phyloP scores from a whole-genome alignment of 2,113 vertebrate genomes.

The Cromileptes altivelis region DNA sequence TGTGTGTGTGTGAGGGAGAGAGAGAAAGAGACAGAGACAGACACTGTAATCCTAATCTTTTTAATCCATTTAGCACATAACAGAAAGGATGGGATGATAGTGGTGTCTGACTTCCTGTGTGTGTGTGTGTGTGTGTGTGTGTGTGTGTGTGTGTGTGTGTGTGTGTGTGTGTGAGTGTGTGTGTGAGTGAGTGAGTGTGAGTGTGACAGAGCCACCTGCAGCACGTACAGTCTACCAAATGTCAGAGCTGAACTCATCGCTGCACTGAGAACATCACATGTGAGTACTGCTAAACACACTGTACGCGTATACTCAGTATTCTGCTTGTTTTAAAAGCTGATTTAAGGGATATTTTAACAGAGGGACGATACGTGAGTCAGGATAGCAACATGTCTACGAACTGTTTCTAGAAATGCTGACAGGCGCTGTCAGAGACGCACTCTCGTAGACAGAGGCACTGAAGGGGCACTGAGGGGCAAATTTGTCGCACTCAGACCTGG shows the following conservation, averaged over 20 bases:
- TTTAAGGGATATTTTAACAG: constrained; percentile 2
- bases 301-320: not conserved
- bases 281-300: constrained; percentile 61
- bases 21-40: not conserved
- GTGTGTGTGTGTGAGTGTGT: constrained; percentile 29
- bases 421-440: constrained; percentile 1
- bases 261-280: constrained; percentile 65
- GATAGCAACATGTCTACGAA: not conserved
- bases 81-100: constrained; percentile 49
- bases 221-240: constrained; percentile 49
- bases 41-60: constrained; percentile 3
- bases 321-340: not conserved
- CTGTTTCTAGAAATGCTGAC: not conserved
- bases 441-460: not conserved
- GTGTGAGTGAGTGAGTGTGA: constrained; percentile 5
- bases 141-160: constrained; percentile 60
- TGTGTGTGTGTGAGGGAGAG: not conserved
- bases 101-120: constrained; percentile 71
- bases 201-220: constrained; percentile 46
- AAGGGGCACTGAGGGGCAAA: constrained; percentile 7
- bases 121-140: constrained; percentile 37
- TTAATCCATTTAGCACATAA: constrained; percentile 22
- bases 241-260: constrained; percentile 68
- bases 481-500: not conserved
- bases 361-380: not conserved